Percentiles rank a stretch among this genome's conserved stretches.
Conservation (phyloP, 2,797 vertebrate species). For the Adrianichthys oophorus region DNA sequence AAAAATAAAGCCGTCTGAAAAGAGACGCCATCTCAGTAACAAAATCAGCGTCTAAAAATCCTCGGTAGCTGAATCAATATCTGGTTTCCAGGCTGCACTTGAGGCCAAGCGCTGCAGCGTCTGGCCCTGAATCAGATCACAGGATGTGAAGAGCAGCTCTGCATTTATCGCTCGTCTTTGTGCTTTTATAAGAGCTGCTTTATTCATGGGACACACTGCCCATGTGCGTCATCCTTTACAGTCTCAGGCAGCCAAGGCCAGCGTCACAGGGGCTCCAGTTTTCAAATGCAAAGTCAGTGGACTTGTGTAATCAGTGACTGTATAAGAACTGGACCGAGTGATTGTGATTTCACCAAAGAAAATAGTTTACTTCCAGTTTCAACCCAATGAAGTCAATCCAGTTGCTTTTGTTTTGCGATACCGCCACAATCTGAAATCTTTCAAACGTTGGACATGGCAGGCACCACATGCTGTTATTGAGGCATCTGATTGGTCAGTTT, state of each 20-base stretch:
- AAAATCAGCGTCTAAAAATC: neutral
- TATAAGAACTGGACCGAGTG: too few relatives aligned
- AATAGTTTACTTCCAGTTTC: too few relatives aligned
- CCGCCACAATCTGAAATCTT: too few relatives aligned
- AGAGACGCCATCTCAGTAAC: too few relatives aligned
- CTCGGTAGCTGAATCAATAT: neutral
- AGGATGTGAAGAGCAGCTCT: neutral
- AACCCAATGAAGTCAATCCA: too few relatives aligned
- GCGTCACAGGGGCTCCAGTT: neutral
- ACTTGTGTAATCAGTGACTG: neutral
- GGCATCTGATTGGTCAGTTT: too few relatives aligned
- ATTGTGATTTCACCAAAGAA: too few relatives aligned
- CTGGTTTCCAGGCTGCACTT: neutral
- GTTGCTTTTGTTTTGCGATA: too few relatives aligned
- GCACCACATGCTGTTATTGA: too few relatives aligned
- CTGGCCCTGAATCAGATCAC: neutral
- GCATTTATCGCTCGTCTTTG: constrained; percentile 4
- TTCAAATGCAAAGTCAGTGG: neutral
- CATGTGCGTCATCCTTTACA: constrained; percentile 27
- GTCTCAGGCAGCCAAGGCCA: constrained; percentile 2
- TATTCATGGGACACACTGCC: constrained; percentile 2
- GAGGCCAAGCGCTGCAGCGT: neutral
- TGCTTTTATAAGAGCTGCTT: constrained; percentile 2
- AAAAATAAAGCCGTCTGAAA: too few relatives aligned
- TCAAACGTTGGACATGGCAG: too few relatives aligned